Evolutionary conservation across 1,140 invertebrate genomes (phyloP).

Genomic region (Micrasema longulum): DNA sequence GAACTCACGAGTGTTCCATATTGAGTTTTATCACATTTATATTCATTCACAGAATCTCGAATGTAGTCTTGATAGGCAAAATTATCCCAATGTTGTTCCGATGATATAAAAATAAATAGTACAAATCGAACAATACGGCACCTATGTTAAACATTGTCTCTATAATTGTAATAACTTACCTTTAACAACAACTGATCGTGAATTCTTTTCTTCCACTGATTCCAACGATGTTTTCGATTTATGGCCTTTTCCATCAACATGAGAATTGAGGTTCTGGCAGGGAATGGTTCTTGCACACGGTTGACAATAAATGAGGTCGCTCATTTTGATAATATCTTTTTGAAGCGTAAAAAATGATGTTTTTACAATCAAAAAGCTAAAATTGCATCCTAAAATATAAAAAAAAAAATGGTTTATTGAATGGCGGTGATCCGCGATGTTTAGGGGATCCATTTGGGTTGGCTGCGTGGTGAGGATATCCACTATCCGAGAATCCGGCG

Average conservation of each 20-base stretch:
- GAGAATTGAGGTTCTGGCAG: neutral
- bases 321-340: slow-evolving; percentile 9
- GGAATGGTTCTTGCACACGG: neutral
- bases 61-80: too few species aligned
- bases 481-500: too few species aligned
- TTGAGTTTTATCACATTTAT: too few species aligned
- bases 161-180: too few species aligned
- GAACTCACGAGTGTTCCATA: too few species aligned
- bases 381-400: slow-evolving; percentile 25
- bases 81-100: too few species aligned
- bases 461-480: too few species aligned
- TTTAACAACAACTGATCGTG: slow-evolving; percentile 6
- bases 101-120: too few species aligned
- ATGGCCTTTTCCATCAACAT: neutral
- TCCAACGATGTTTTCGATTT: neutral
- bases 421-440: neutral
- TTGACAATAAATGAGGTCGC: neutral
- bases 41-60: too few species aligned
- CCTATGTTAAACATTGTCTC: too few species aligned
- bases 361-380: slow-evolving; percentile 13
- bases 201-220: neutral
- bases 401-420: slow-evolving; percentile 11
- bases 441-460: too few species aligned
- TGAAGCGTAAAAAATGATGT: slow-evolving; percentile 10
- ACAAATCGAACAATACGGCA: too few species aligned